Conservation (phyloP, 2,888 invertebrate genomes). For the Sinhomidia bicolor region DNA sequence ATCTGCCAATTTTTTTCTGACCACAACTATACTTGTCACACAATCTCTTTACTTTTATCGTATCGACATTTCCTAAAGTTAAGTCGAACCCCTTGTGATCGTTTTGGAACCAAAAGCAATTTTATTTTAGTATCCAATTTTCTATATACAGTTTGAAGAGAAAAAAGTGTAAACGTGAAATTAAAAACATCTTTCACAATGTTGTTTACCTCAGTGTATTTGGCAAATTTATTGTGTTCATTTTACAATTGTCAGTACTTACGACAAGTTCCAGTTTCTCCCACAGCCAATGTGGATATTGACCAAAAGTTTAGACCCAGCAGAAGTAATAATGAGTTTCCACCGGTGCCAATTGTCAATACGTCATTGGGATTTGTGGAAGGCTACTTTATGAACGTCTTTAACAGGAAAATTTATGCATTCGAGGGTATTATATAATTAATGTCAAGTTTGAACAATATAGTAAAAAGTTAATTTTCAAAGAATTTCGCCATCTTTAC, state of each 20-base stretch:
- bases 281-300: neutral
- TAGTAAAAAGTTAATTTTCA: too few species aligned
- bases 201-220: constrained; percentile 47
- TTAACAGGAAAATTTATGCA: constrained; percentile 71
- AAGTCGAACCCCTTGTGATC: too few species aligned
- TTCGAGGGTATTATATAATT: constrained; percentile 71
- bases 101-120: too few species aligned
- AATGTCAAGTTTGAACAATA: neutral
- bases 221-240: constrained; percentile 54
- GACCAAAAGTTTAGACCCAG: neutral
- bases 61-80: too few species aligned
- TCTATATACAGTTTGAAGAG: neutral
- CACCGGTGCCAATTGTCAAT: constrained; percentile 55
- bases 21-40: neutral
- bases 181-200: neutral
- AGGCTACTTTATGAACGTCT: constrained; percentile 73
- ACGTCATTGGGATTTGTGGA: constrained; percentile 62
- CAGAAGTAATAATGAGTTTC: constrained; percentile 4
- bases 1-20: constrained; percentile 34
- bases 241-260: constrained; percentile 61
- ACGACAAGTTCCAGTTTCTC: constrained; percentile 19
- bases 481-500: too few species aligned
- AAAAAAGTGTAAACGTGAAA: neutral
- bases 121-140: too few species aligned
- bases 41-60: neutral